Evolutionary conservation across 2,113 vertebrate genomes (phyloP).

Genomic region (Gnathonemus echidnorhynchus): DNA sequence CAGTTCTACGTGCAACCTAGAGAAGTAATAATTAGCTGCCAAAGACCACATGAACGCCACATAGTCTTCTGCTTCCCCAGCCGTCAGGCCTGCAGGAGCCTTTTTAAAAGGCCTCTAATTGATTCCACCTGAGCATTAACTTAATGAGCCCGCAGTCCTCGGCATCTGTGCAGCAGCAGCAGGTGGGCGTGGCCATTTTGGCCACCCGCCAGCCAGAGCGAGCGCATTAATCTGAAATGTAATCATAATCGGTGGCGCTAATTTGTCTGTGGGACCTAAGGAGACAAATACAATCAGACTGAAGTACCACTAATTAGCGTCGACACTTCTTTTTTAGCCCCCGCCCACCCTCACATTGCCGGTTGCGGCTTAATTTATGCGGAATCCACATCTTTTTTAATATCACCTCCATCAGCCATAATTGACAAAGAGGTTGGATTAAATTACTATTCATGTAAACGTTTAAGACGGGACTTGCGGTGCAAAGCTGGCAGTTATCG

Average conservation of each 20-base stretch:
- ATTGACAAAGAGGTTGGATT: neutral
- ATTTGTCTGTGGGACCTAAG: constrained; percentile 7
- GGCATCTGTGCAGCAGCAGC: neutral
- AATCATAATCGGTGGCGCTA: neutral
- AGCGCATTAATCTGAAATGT: neutral
- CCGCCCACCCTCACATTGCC: neutral
- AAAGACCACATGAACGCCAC: neutral
- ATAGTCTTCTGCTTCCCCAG: neutral
- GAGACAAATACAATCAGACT: constrained; percentile 1
- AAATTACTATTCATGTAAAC: neutral
- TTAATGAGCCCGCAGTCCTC: neutral
- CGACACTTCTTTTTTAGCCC: neutral
- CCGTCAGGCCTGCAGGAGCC: neutral
- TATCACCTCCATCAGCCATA: neutral
- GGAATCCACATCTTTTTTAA: neutral
- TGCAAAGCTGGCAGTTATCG: neutral
- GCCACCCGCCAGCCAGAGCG: neutral
- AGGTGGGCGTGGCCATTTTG: neutral
- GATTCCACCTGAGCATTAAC: constrained; percentile 4
- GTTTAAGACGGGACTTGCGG: neutral
- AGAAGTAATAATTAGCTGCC: neutral
- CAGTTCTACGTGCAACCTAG: neutral
- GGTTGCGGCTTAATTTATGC: neutral
- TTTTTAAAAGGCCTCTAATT: neutral
- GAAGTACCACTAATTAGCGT: neutral